Percentiles rank a stretch among this genome's conserved stretches.
Evolutionary conservation across 53 echinoderm and acorn worm genomes (phyloP).

Genomic region (Holothuria scabra): DNA sequence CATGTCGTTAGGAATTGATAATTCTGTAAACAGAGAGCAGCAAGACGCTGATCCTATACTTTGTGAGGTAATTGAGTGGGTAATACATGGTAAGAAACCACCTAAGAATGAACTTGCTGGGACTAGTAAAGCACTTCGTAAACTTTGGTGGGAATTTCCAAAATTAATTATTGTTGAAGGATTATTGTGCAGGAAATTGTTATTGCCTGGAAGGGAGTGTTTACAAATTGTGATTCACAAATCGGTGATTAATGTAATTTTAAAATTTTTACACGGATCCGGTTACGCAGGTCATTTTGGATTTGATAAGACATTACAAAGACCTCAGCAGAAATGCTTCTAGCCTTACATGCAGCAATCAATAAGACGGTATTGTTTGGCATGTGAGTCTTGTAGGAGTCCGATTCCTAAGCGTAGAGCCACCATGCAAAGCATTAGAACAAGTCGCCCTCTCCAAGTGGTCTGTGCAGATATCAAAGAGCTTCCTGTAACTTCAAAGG

Average conservation of each 20-base stretch:
- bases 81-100: neutral
- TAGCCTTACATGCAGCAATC: constrained; percentile 65
- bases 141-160: constrained; percentile 42
- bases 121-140: neutral
- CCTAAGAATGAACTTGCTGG: neutral
- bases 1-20: neutral
- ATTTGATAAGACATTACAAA: constrained; percentile 22
- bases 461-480: constrained; percentile 68
- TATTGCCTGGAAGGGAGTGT: neutral
- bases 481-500: constrained; percentile 49
- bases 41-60: neutral
- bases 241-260: no score
- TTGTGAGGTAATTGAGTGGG: neutral
- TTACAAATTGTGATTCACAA: constrained; percentile 40
- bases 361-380: constrained; percentile 39
- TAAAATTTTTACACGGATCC: no score
- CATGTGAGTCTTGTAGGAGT: constrained; percentile 46
- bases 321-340: constrained; percentile 42
- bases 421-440: constrained; percentile 34
- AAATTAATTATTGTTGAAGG: neutral
- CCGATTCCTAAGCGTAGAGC: constrained; percentile 59
- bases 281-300: no score
- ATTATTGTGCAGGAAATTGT: neutral
- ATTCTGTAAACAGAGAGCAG: neutral
- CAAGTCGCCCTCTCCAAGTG: constrained; percentile 48